Base-by-base conservation (phyloP, 2,113 vertebrate species). In the Tragelaphus imberbis region DNA sequence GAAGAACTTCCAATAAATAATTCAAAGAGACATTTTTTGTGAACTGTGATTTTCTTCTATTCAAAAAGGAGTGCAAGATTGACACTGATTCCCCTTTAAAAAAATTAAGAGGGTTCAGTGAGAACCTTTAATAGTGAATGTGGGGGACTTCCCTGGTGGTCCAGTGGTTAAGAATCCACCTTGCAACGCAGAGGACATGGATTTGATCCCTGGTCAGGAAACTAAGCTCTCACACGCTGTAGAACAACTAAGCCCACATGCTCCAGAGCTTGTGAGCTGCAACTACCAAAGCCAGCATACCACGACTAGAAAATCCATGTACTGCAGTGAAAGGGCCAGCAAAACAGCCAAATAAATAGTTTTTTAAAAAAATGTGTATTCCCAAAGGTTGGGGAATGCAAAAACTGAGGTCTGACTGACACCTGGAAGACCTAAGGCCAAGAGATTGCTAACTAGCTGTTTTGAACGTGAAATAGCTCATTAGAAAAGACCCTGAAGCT, bases 311-410 rank as follows among this genome's bases (percentile, higher is more conserved):
- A 27, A 77, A 25, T 44, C 12, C 3, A 0, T 44, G 36, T 25
- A 4, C 40, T 27, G 11, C 71, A 27, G 71, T 0, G 0, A 44
- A 77, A 7, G 71, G 44, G 7, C 40, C 71, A 1, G 0, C 6
- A 14, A 44, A 7, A 12, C 12, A 44, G 40, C 23, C 71, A 77
- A 25, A 14, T 44, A 25, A 23, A 40, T 40, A 23, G 2, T 49
- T 49, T 71, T 36, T 71, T 12, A 2, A 23, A 63, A 63, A 61
- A 65, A 49, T 2, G 1, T n/a, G n/a, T 51, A 6, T 33, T 85
- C 33, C 40, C 92, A 4, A 49, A 97, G 28, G 40, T 63, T 65
- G 36, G 33, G 4, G 13, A 86, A 63, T 55, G 47, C 5, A 51
- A 68, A 68, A 44, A 59, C 8, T 84, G 30, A 61, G 8, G 8